These are phyloP conservation scores for Struthidea cinerea DNA, from an alignment of 2,113 vertebrate species.

Conservation along the genomic window DNA sequence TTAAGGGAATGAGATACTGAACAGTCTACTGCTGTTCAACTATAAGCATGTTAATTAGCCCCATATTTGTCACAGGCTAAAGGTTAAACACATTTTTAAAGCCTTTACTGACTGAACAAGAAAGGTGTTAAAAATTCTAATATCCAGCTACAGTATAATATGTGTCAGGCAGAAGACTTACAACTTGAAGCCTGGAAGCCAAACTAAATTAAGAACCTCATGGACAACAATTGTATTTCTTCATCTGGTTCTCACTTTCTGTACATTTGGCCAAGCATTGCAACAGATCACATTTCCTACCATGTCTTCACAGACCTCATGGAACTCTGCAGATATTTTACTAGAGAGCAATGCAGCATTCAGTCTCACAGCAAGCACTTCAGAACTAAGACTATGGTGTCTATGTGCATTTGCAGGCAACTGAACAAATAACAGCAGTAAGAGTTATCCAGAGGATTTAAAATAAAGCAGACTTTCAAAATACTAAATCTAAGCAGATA, in stretches of 20 bases:
- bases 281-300: background rate
- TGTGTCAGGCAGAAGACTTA: accelerated
- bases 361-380: background rate
- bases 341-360: background rate
- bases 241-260: background rate
- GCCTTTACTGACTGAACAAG: background rate
- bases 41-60: background rate
- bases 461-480: background rate
- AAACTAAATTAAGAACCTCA: background rate
- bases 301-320: background rate
- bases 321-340: background rate
- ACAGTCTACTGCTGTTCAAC: background rate
- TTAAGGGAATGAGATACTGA: background rate
- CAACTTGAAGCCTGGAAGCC: background rate
- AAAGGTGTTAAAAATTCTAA: background rate
- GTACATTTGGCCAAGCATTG: background rate
- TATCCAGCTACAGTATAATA: background rate
- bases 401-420: background rate
- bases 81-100: background rate
- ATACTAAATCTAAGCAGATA: background rate
- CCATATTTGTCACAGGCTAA: background rate
- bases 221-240: background rate
- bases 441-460: background rate
- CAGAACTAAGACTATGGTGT: background rate
- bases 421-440: background rate